Evolutionary conservation across 2,888 invertebrate species (phyloP).

Genomic region (Harpagoxenus sublaevis): DNA sequence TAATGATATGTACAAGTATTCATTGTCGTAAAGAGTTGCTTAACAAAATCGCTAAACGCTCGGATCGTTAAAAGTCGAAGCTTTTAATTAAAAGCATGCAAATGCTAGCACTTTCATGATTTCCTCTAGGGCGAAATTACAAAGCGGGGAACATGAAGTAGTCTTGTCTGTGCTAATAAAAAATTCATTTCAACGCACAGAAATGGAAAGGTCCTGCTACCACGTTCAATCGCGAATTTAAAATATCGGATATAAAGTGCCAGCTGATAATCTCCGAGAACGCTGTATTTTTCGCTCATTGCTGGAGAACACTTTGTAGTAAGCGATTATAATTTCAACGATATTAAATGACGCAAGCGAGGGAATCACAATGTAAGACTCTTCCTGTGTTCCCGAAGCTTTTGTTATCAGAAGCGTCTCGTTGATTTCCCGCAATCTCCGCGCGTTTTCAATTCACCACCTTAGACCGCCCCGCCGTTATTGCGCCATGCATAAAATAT

Average conservation of each 20-base stretch:
- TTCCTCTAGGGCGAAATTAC: slow-evolving; percentile 3
- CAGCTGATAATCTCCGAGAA: not conserved
- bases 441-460: not conserved
- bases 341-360: not conserved
- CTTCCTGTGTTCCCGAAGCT: not conserved
- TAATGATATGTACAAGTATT: not conserved
- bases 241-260: not conserved
- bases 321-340: not conserved
- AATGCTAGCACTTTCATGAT: slow-evolving; percentile 24
- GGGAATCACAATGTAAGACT: not conserved
- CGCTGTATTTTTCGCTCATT: not conserved
- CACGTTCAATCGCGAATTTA: slow-evolving; percentile 5
- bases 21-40: not conserved
- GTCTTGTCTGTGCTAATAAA: slow-evolving; percentile 7
- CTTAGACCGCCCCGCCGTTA: not conserved
- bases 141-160: not conserved
- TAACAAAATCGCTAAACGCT: slow-evolving; percentile 26
- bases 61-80: slow-evolving; percentile 23
- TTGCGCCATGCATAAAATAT: not conserved
- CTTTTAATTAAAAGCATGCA: slow-evolving; percentile 33
- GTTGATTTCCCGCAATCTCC: not conserved
- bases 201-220: not conserved
- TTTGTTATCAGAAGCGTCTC: not conserved
- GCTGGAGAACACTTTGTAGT: not conserved
- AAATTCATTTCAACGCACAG: slow-evolving; percentile 11